A percentile compares a stretch with the other conserved stretches of the same genome.
Evolutionary conservation across 2,888 invertebrate genomes (phyloP).

Genomic region (Harpagoxenus sublaevis): DNA sequence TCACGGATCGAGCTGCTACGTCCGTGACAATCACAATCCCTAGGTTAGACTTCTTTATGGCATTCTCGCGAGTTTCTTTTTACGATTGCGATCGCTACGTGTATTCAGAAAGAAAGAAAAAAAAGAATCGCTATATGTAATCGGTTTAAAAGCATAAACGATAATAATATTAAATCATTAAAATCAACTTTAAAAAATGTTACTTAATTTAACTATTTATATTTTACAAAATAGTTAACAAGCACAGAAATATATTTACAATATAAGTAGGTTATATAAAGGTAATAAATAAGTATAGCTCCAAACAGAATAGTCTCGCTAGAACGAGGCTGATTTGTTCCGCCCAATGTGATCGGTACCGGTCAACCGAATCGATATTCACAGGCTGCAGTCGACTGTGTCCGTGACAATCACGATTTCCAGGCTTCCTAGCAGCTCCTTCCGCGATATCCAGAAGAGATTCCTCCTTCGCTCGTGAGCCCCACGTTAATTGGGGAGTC

Average conservation of each 20-base stretch:
- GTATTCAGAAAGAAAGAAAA: neutral
- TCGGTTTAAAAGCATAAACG: neutral
- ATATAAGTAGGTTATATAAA: neutral
- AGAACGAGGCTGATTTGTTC: conserved; percentile 47
- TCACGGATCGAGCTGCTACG: conserved; percentile 61
- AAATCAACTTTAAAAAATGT: neutral
- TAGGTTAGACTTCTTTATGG: conserved; percentile 15
- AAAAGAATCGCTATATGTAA: neutral
- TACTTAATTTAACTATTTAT: neutral
- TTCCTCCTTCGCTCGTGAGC: conserved; percentile 40
- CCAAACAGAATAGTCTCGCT: conserved; percentile 1
- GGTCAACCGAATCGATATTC: conserved; percentile 48
- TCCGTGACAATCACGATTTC: conserved; percentile 55
- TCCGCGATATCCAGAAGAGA: conserved; percentile 50
- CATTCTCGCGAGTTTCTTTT: conserved; percentile 32
- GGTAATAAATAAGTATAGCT: neutral
- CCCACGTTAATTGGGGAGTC: conserved; percentile 68
- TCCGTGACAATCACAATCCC: conserved; percentile 70
- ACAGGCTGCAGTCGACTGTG: conserved; percentile 25
- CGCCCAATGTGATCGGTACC: conserved; percentile 33
- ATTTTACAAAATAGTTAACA: neutral
- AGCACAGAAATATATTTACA: neutral
- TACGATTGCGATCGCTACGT: conserved; percentile 31
- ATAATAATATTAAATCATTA: neutral
- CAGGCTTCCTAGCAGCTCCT: conserved; percentile 46